These are phyloP conservation scores for Rhinogobio ventralis DNA, from an alignment of 2,797 vertebrate species.

Conservation along the genomic window DNA sequence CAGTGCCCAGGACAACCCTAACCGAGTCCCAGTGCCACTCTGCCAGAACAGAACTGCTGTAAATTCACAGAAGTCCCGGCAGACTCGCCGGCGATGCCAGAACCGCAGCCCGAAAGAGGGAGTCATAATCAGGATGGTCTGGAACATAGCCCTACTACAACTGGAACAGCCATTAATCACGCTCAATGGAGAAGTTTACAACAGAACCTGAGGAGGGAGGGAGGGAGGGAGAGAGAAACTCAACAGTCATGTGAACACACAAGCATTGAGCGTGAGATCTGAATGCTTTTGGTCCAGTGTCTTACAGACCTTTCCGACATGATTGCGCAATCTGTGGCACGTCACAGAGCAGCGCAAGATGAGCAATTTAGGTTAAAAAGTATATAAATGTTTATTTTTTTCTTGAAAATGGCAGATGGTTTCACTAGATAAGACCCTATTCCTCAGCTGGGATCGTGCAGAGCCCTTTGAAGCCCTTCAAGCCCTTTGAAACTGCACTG, in stretches of 20 bases:
- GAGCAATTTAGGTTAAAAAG: too few relatives aligned
- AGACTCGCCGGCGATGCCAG: conserved; percentile 53
- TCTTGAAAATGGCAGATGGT: too few relatives aligned
- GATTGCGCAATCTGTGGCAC: too few relatives aligned
- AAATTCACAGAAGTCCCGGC: conserved; percentile 69
- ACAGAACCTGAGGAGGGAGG: conserved; percentile 10
- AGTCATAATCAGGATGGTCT: conserved; percentile 52
- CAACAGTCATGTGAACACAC: conserved; percentile 9
- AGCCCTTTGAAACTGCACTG: too few relatives aligned
- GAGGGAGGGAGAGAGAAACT: background rate
- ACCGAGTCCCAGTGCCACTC: conserved; percentile 52
- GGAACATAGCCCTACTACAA: conserved; percentile 55
- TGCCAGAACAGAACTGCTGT: conserved; percentile 63
- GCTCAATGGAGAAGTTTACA: conserved; percentile 55
- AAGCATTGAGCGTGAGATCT: background rate
- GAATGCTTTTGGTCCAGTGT: background rate
- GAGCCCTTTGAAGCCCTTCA: too few relatives aligned
- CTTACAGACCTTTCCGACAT: too few relatives aligned
- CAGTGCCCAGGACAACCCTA: conserved; percentile 60
- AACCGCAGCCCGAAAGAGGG: conserved; percentile 66
- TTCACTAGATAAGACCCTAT: too few relatives aligned
- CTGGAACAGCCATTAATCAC: conserved; percentile 65
- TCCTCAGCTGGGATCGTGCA: too few relatives aligned
- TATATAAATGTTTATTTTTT: too few relatives aligned
- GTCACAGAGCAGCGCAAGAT: too few relatives aligned